Evolutionary conservation across 2,797 vertebrate species (phyloP).

Genomic region (Pipistrellus kuhlii): DNA sequence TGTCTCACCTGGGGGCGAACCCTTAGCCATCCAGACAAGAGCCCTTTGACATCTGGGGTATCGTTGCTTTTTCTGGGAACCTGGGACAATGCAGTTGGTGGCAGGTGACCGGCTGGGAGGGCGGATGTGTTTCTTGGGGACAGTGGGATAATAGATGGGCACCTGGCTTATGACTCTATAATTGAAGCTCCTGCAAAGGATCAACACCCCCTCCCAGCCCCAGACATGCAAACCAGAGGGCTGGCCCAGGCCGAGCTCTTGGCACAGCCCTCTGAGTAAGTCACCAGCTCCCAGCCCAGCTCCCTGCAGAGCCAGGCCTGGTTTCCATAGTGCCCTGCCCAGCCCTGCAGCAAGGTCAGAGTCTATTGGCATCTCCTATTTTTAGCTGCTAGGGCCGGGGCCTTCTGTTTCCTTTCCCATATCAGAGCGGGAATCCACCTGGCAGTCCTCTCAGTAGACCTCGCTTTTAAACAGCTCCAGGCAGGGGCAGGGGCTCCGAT

Average conservation of each 20-base stretch:
- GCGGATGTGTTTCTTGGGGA: not conserved
- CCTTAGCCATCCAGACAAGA: not conserved
- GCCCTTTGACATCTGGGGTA: not conserved
- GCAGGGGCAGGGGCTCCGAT: not conserved
- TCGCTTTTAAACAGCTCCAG: not conserved
- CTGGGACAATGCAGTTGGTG: not conserved
- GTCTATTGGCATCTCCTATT: conserved; percentile 68
- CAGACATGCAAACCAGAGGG: not conserved
- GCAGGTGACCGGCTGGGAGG: not conserved
- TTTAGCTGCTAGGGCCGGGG: conserved; percentile 69
- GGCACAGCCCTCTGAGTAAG: not conserved
- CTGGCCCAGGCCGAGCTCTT: not conserved
- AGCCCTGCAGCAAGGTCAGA: conserved; percentile 73
- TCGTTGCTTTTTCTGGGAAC: not conserved
- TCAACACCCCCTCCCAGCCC: not conserved
- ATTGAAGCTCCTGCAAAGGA: not conserved
- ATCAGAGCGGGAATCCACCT: conserved; percentile 50
- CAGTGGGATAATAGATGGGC: not conserved
- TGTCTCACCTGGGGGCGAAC: not conserved
- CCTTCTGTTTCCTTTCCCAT: conserved; percentile 46
- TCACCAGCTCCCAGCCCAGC: conserved; percentile 1
- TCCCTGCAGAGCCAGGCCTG: conserved; percentile 66
- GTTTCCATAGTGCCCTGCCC: conserved; percentile 74
- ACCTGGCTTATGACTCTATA: not conserved
- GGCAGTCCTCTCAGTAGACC: not conserved